Evolutionary conservation across 2,888 invertebrate genomes (phyloP).

Genomic region (Cephus spinipes): DNA sequence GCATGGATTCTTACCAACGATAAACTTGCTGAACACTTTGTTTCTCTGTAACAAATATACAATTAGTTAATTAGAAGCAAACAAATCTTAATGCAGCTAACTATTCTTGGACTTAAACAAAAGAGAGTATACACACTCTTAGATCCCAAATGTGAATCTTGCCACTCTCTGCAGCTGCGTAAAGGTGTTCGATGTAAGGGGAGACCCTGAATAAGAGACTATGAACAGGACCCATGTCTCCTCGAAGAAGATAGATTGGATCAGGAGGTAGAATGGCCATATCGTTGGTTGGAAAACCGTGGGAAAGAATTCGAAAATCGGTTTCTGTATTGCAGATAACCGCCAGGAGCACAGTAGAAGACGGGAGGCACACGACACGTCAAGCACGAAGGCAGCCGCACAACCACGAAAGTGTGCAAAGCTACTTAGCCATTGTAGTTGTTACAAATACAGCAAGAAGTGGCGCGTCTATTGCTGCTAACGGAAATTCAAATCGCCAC

Average conservation of each 20-base stretch:
- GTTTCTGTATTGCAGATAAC: neutral
- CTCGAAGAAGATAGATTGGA: slow-evolving; percentile 80
- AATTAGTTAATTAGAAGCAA: neutral
- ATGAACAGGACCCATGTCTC: slow-evolving; percentile 80
- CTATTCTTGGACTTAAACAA: neutral
- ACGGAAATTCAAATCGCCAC: slow-evolving; percentile 18
- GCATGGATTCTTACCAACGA: slow-evolving; percentile 75
- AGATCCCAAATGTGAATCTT: slow-evolving; percentile 84
- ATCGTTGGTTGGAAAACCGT: neutral
- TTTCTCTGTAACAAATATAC: slow-evolving; percentile 73
- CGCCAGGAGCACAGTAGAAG: slow-evolving; percentile 12
- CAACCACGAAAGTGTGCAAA: neutral
- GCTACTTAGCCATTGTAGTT: slow-evolving; percentile 11
- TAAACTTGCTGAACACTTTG: slow-evolving; percentile 75
- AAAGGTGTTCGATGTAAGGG: slow-evolving; percentile 69
- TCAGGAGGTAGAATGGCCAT: slow-evolving; percentile 84
- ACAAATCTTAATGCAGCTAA: neutral
- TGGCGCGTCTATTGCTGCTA: slow-evolving; percentile 9
- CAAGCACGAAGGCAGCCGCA: slow-evolving; percentile 1
- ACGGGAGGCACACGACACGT: slow-evolving; percentile 25
- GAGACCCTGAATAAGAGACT: slow-evolving; percentile 73
- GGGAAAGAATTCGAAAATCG: neutral
- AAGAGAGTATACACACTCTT: slow-evolving; percentile 69
- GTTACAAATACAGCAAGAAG: neutral
- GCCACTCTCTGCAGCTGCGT: slow-evolving; percentile 81